Conservation (phyloP, 2,888 invertebrate genomes). For the Gastracanthus pulcherrimus region DNA sequence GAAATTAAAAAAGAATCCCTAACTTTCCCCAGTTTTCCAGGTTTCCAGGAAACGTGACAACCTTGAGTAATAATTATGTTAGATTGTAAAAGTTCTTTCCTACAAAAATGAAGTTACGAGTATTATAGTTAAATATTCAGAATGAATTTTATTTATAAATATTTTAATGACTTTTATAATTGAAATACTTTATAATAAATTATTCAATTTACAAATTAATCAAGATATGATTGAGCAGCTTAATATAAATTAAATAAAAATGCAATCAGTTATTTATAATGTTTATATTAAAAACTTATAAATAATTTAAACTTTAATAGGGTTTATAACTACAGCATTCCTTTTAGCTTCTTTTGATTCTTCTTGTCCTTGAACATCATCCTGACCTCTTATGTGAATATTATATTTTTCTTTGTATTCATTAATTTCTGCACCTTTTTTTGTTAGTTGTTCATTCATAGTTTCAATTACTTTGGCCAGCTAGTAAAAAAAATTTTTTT, state of each 20-base stretch:
- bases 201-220: not conserved
- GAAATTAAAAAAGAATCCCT: too few relatives aligned
- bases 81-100: too few relatives aligned
- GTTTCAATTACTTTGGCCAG: constrained; percentile 88
- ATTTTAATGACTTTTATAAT: too few relatives aligned
- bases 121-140: too few relatives aligned
- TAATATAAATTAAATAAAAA: not conserved
- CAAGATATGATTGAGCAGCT: not conserved
- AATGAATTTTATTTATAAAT: too few relatives aligned
- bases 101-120: too few relatives aligned
- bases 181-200: too few relatives aligned
- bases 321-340: constrained; percentile 72
- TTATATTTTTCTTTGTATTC: constrained; percentile 94
- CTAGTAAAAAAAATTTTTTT: constrained; percentile 74
- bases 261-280: not conserved
- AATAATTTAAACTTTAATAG: constrained; percentile 64
- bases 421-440: constrained; percentile 94
- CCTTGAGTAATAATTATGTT: too few relatives aligned
- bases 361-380: constrained; percentile 77
- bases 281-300: not conserved
- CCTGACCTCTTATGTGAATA: constrained; percentile 88
- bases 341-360: constrained; percentile 71
- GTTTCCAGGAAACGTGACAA: too few relatives aligned
- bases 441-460: constrained; percentile 88
- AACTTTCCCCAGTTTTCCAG: too few relatives aligned